These are phyloP conservation scores for Ruditapes philippinarum DNA, from an alignment of 1,140 invertebrate species.

Conservation along the genomic window DNA sequence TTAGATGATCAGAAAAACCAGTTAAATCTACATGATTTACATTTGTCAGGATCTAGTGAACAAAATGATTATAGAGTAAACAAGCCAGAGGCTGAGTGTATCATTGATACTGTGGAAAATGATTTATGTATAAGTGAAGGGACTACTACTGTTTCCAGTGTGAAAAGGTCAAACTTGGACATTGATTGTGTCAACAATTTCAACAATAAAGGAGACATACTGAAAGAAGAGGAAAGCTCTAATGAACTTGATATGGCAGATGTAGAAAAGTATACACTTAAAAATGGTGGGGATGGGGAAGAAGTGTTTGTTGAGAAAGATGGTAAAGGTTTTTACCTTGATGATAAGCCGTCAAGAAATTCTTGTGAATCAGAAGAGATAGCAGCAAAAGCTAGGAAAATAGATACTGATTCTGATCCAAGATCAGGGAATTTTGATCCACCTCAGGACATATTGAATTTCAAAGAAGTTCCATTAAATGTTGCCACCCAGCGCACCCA, in stretches of 20 bases:
- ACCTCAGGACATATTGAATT: background rate
- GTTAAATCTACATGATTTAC: background rate
- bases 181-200: background rate
- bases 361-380: background rate
- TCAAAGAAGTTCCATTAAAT: slow-evolving; percentile 18
- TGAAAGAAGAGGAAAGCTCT: background rate
- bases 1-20: slow-evolving; percentile 16
- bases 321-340: background rate
- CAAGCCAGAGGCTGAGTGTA: background rate
- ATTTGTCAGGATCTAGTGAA: background rate
- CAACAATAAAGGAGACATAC: background rate
- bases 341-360: background rate
- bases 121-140: background rate
- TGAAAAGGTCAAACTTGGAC: background rate
- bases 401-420: background rate
- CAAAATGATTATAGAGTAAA: background rate
- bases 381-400: background rate
- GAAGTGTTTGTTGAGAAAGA: slow-evolving; percentile 2
- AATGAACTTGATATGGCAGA: background rate
- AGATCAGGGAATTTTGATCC: background rate
- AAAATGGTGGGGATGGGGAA: background rate
- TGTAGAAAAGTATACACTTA: background rate
- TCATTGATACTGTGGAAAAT: background rate
- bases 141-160: background rate
- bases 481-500: background rate